Conservation (phyloP, 2,888 invertebrate species). For the Leuctra nigra region DNA sequence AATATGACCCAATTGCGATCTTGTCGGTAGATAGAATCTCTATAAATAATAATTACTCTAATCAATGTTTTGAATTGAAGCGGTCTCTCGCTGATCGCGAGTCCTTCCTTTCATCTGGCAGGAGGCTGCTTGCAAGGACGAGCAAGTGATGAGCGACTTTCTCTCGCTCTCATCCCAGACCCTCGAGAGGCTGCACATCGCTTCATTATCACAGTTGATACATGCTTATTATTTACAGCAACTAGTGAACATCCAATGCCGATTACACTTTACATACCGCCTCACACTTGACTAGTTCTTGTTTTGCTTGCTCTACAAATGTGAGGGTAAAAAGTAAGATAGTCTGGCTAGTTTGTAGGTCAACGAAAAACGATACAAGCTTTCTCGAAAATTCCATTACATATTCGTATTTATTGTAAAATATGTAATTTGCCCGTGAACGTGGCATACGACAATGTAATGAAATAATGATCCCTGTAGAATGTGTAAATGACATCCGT, state of each 20-base stretch:
- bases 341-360: constrained; percentile 19
- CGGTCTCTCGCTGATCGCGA: too few species aligned
- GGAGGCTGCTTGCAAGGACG: not conserved
- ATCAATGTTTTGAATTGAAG: too few species aligned
- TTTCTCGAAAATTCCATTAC: constrained; percentile 22
- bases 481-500: too few species aligned
- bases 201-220: constrained; percentile 7
- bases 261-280: not conserved
- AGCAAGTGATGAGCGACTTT: constrained; percentile 9
- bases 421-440: not conserved
- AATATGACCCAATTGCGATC: too few species aligned
- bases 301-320: constrained; percentile 18
- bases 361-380: constrained; percentile 19
- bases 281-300: constrained; percentile 4
- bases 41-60: too few species aligned
- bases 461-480: too few species aligned
- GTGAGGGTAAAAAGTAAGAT: constrained; percentile 5
- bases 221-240: not conserved
- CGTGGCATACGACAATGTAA: not conserved
- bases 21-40: too few species aligned
- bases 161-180: not conserved
- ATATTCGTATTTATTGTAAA: constrained; percentile 19
- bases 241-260: not conserved
- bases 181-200: not conserved
- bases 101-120: too few species aligned